Conservation (phyloP, 2,888 invertebrate species). For the Clostera curtula region DNA sequence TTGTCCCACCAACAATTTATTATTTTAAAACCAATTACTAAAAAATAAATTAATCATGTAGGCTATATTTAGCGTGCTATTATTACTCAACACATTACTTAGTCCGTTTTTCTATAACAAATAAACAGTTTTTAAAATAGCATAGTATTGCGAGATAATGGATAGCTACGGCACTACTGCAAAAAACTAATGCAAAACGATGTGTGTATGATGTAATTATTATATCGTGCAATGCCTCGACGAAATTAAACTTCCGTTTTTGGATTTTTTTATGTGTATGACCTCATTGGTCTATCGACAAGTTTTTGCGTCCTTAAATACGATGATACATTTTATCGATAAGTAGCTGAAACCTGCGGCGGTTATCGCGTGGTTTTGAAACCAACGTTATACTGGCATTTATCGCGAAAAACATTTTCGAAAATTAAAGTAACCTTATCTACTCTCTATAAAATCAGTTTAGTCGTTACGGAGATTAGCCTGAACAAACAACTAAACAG, state of each 20-base stretch:
- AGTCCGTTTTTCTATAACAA: neutral
- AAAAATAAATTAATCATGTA: too few species aligned
- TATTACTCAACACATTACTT: too few species aligned
- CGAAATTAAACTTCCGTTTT: constrained; percentile 17
- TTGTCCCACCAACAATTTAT: too few species aligned
- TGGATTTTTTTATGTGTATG: constrained; percentile 11
- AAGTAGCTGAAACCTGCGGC: constrained; percentile 14
- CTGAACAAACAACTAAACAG: too few species aligned
- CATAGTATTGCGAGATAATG: constrained; percentile 19
- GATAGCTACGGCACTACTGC: constrained; percentile 8
- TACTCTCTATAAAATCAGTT: too few species aligned
- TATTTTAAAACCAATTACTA: too few species aligned
- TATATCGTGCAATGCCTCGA: constrained; percentile 18
- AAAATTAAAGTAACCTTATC: too few species aligned
- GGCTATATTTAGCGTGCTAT: too few species aligned
- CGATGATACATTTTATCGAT: constrained; percentile 10
- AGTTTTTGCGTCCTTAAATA: constrained; percentile 17
- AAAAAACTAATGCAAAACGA: constrained; percentile 8
- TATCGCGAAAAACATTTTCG: too few species aligned
- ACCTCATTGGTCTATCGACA: constrained; percentile 25
- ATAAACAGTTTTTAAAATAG: constrained; percentile 6
- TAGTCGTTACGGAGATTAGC: too few species aligned
- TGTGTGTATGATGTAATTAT: constrained; percentile 15
- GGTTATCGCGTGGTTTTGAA: too few species aligned
- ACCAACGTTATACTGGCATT: too few species aligned